A percentile compares a stretch with the other conserved stretches of the same genome.
Evolutionary conservation across 1,140 invertebrate genomes (phyloP).

Genomic region (Anoplophora glabripennis): DNA sequence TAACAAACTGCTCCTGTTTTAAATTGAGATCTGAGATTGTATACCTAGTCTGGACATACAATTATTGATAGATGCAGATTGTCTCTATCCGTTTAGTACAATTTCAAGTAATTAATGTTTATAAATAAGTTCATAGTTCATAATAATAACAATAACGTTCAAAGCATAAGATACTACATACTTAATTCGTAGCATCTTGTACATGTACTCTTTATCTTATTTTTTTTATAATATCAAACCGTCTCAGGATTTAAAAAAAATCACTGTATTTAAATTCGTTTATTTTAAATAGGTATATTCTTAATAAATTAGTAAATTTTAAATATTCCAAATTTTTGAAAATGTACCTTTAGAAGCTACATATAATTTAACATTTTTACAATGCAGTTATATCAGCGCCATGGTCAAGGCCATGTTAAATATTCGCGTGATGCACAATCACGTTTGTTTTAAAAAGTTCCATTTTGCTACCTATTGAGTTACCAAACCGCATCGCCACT

Average conservation of each 20-base stretch:
- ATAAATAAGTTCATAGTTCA: conserved; percentile 13
- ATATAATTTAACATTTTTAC: neutral
- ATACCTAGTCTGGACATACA: conserved; percentile 13
- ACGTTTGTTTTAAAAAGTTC: neutral
- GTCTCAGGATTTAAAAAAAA: no score
- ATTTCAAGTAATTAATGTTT: conserved; percentile 7
- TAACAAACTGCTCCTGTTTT: neutral
- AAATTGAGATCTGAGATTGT: neutral
- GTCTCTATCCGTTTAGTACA: conserved; percentile 8
- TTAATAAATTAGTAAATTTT: no score
- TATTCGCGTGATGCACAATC: neutral
- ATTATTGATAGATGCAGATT: conserved; percentile 2
- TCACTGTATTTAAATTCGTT: neutral
- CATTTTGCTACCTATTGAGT: neutral
- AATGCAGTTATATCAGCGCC: neutral
- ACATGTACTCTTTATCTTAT: neutral
- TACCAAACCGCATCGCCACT: neutral
- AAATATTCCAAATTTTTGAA: no score
- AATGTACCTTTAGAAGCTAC: no score
- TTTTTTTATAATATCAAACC: neutral
- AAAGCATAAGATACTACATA: neutral
- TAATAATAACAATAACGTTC: neutral
- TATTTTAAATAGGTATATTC: neutral
- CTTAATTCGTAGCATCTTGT: neutral
- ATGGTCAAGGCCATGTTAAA: neutral